Evolutionary conservation across 2,888 invertebrate species (phyloP), one percentile per base, ranked within the genome.

Genomic region (Tuberolachnus salignus): DNA sequence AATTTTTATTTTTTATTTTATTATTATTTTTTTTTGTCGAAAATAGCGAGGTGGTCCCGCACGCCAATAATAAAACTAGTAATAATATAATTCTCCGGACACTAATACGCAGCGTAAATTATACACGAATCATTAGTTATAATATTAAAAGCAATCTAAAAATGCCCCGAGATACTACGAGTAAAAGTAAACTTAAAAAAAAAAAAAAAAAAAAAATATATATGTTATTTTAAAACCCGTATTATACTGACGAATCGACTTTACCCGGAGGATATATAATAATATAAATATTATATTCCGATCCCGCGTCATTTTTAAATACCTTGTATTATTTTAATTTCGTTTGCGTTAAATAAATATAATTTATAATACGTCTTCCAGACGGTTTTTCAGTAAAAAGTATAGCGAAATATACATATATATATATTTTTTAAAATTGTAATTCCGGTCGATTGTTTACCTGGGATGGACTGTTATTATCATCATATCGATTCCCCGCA

Each of bases 231-330:
- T 19, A 34, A 49, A 19, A 59, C 51, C 34, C 21, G 63, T 61
- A 61, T 72, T 14, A 59, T 61, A 9, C 26, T 72, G 72, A 72
- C 6, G 49, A 19, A 72, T 72, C 34, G 72, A 61, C 72, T 19
- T 51, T 34, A 34, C 61, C 72, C 61, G 72, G 61, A 61, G 72
- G 72, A 49, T 34, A 55, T 59, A n/a, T 13, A 26, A 16, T 8
- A 14, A 57, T 42, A 19, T 19, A 16, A 49, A 44, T 46, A 13
- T 9, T 59, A 59, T 44, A 10, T 21, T 46, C 23, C 14, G 16
- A 44, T 55, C 16, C 11, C n/a, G 8, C 26, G 26, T 23, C 46
- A 11, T 51, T 51, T 51, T 51, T 51, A 6, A 51, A 51, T 51
- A 6, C 49, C n/a, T n/a, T n/a, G n/a, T 34, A 34, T 34, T 34